phyloP scores from a whole-genome alignment of 2,113 vertebrate genomes.

The Brienomyrus longianalis region DNA sequence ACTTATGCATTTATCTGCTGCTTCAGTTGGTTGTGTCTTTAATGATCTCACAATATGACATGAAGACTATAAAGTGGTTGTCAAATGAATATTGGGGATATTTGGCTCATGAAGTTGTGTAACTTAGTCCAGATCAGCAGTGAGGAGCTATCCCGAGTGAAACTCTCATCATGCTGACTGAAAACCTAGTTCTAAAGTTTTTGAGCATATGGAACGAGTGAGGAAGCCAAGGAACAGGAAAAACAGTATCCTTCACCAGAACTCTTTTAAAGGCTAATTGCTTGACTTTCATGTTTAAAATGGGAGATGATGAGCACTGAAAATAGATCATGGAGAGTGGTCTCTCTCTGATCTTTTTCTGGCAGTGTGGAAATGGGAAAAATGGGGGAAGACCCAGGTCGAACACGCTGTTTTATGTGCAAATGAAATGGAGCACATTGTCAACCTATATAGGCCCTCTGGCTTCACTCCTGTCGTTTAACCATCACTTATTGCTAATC shows the following conservation, averaged over 20 bases:
- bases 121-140: neutral
- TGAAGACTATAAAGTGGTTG: neutral
- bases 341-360: slow-evolving; percentile 55
- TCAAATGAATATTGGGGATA: slow-evolving; percentile 3
- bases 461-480: slow-evolving; percentile 41
- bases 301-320: slow-evolving; percentile 50
- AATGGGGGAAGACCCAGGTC: slow-evolving; percentile 51
- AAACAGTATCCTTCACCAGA: slow-evolving; percentile 28
- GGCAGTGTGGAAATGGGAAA: slow-evolving; percentile 49
- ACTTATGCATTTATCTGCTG: neutral
- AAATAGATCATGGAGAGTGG: slow-evolving; percentile 60
- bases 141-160: neutral
- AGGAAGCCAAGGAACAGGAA: slow-evolving; percentile 26
- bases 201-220: neutral
- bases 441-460: slow-evolving; percentile 46
- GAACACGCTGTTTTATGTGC: slow-evolving; percentile 55
- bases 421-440: slow-evolving; percentile 56
- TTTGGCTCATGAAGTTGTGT: neutral
- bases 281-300: slow-evolving; percentile 53
- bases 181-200: neutral
- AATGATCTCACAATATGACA: neutral
- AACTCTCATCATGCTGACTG: neutral
- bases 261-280: slow-evolving; percentile 56
- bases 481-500: slow-evolving; percentile 44
- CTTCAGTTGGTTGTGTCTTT: neutral